These are phyloP conservation scores for Butorides virescens DNA, from an alignment of 2,113 vertebrate species.

Conservation along the genomic window DNA sequence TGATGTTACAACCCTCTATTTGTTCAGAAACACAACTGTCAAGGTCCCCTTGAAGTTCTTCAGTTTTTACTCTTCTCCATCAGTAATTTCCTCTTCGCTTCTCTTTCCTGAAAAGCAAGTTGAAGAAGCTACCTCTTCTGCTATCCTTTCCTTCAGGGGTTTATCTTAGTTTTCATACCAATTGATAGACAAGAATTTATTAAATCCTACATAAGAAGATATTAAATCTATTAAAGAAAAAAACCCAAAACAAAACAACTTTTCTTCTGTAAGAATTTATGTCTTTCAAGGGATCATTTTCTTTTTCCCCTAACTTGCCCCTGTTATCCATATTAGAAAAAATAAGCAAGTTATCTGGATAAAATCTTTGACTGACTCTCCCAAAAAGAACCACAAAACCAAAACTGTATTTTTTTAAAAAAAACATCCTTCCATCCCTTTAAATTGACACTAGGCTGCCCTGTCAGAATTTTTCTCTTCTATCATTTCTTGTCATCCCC, in stretches of 20 bases:
- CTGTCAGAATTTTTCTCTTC: background rate
- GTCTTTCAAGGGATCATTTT: background rate
- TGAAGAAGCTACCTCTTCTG: background rate
- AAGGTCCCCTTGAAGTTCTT: background rate
- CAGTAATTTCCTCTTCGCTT: background rate
- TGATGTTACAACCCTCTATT: background rate
- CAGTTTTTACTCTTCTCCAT: background rate
- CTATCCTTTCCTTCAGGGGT: background rate
- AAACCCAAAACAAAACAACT: background rate
- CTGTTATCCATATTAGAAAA: background rate
- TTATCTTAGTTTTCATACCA: background rate
- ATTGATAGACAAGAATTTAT: background rate
- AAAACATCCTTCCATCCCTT: background rate
- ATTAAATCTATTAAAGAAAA: background rate
- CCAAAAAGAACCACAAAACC: background rate
- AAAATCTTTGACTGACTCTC: background rate
- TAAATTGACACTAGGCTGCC: background rate
- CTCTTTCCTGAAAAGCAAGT: background rate
- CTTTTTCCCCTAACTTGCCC: background rate
- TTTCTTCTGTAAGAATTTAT: background rate
- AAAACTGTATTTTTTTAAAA: background rate
- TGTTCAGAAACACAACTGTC: background rate
- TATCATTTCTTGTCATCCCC: background rate
- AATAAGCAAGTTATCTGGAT: background rate
- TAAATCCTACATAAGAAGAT: background rate